Conservation (phyloP, 2,113 vertebrate genomes). For the Phrynosoma platyrhinos region DNA sequence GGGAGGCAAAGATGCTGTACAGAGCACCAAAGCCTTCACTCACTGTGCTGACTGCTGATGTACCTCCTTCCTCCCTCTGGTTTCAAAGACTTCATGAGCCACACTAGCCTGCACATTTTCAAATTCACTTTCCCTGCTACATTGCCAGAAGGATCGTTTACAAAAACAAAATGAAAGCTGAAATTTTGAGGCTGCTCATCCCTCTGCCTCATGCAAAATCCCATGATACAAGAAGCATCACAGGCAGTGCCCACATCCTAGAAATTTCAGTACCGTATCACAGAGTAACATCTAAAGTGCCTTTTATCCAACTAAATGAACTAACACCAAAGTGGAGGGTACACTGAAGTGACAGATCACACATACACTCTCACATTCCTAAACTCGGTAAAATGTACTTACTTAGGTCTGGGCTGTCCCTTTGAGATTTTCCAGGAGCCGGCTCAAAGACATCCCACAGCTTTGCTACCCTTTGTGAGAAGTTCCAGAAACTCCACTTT, state of each 20-base stretch:
- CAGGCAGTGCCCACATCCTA: background rate
- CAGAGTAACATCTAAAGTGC: background rate
- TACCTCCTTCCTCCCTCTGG: background rate
- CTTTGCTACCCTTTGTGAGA: background rate
- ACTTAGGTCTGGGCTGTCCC: background rate
- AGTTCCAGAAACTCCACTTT: background rate
- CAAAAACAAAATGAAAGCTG: background rate
- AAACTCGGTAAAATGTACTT: background rate
- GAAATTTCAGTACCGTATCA: background rate
- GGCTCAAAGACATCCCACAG: accelerated
- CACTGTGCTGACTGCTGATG: background rate
- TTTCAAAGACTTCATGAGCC: background rate
- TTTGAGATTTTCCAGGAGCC: background rate
- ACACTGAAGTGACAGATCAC: background rate
- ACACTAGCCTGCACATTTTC: background rate
- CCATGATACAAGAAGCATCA: background rate
- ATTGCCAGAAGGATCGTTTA: background rate
- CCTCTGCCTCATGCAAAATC: background rate
- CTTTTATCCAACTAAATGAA: background rate
- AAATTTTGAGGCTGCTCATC: background rate
- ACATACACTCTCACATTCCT: background rate
- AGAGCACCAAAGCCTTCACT: background rate
- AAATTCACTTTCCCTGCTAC: background rate
- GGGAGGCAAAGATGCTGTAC: background rate
- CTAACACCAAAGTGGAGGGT: background rate